These are phyloP conservation scores for Atractosteus spatula DNA, from an alignment of 2,113 vertebrate species.

Conservation along the genomic window DNA sequence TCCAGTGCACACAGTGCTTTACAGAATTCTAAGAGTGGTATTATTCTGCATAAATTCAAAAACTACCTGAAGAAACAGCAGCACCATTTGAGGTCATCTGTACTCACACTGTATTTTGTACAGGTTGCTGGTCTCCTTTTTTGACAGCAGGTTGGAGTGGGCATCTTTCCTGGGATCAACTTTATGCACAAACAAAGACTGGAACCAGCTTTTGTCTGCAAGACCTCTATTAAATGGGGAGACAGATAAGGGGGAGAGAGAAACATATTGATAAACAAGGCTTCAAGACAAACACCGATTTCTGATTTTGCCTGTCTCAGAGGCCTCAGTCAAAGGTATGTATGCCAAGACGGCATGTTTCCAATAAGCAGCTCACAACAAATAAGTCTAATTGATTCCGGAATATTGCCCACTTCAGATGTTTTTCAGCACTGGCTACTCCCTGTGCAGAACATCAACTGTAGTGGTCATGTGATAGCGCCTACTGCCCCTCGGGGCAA, in stretches of 20 bases:
- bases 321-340: too few relatives aligned
- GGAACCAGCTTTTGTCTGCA: slow-evolving; percentile 86
- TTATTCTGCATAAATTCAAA: too few relatives aligned
- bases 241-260: too few relatives aligned
- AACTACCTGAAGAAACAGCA: neutral
- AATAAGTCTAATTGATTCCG: too few relatives aligned
- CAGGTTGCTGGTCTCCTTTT: slow-evolving; percentile 90
- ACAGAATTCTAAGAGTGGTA: too few relatives aligned
- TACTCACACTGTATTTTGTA: slow-evolving; percentile 91
- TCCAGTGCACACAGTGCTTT: neutral
- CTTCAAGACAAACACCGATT: neutral
- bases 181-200: slow-evolving; percentile 87
- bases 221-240: slow-evolving; percentile 63
- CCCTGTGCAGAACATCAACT: too few relatives aligned
- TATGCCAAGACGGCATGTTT: too few relatives aligned
- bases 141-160: slow-evolving; percentile 93
- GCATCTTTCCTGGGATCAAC: slow-evolving; percentile 91
- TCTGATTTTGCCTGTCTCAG: too few relatives aligned
- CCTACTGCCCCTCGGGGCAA: slow-evolving; percentile 33
- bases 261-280: slow-evolving; percentile 21
- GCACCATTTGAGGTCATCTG: neutral
- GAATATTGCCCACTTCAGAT: too few relatives aligned
- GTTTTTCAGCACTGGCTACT: too few relatives aligned
- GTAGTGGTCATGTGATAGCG: slow-evolving; percentile 8
- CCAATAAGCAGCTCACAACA: too few relatives aligned